phyloP scores from a whole-genome alignment of 35 echinoderm and acorn worm genomes.

The Holothuria glaberrima region DNA sequence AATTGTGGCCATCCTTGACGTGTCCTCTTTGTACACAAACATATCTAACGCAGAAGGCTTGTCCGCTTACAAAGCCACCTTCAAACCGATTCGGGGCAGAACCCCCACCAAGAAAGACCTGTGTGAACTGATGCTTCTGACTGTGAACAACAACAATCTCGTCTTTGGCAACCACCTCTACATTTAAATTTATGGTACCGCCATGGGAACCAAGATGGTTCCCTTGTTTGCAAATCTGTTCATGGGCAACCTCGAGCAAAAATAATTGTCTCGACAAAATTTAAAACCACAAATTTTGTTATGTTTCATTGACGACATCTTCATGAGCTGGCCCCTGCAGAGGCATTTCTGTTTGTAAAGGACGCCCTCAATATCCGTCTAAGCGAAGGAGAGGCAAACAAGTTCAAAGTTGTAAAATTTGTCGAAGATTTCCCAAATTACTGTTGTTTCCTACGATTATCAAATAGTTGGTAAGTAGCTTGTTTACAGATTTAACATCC shows the following conservation, averaged over 20 bases:
- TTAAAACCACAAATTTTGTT: not conserved
- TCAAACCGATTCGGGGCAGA: slow-evolving; percentile 1
- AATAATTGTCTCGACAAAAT: not conserved
- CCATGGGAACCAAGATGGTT: not conserved
- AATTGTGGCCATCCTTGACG: slow-evolving; percentile 1
- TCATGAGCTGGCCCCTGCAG: too few species aligned
- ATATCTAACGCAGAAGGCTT: slow-evolving; percentile 4
- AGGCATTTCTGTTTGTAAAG: too few species aligned
- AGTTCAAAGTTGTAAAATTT: too few species aligned
- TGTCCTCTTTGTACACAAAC: not conserved
- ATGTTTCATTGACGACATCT: not conserved
- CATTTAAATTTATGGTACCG: too few species aligned
- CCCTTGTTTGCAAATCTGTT: slow-evolving; percentile 11
- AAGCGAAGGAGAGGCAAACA: too few species aligned
- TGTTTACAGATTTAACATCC: too few species aligned
- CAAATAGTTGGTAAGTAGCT: too few species aligned
- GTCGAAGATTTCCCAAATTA: too few species aligned
- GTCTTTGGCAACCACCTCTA: not conserved
- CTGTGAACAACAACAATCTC: not conserved
- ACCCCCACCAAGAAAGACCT: not conserved
- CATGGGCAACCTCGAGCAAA: not conserved
- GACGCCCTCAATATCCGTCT: too few species aligned
- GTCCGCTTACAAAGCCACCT: not conserved
- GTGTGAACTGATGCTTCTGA: not conserved
- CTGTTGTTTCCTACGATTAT: too few species aligned